Evolutionary conservation across 1,140 invertebrate genomes (phyloP), one percentile per base, ranked within the genome.

Genomic region (Ylistrum balloti): DNA sequence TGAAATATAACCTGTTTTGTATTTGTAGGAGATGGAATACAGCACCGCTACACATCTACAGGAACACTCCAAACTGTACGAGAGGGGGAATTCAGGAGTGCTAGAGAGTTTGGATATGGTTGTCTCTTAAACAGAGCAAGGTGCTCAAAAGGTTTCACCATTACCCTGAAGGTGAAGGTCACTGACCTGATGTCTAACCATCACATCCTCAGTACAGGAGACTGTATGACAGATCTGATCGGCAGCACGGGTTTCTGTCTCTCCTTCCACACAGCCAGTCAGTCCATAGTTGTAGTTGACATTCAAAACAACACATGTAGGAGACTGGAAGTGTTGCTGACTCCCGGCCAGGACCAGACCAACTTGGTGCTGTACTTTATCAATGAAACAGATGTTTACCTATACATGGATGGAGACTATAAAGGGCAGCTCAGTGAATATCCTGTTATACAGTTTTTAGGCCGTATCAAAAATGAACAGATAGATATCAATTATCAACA

Each of bases 171-270:
- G 56, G 15, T 74, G 56, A 74, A 74, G 56, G 56, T 74, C 56
- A 74, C 28, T 74, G 13, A 74, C 11, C 0, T 74, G 56, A 17
- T 28, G n/a, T 74, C 56, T 17, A 74, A 74, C 56, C 56, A 74
- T 28, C n/a, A 74, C 56, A 74, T 74, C 56, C n/a, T 74, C 22
- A n/a, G 56, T 74, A 74, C 56, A 28, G 56, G 56, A n/a, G 56
- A 74, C 56, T 74, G 56, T 74, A 74, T 74, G 56, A 74, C 56
- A 5, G 56, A 74, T 74, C 22, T 74, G n/a, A 74, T 74, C 0
- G 56, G 9, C 56, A 74, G 56, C n/a, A 28, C 22, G 1, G 56
- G 56, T 17, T 74, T 74, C 56, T 74, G 56, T 74, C 56, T 74
- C 1, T 74, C 22, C n/a, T 74, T 28, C n/a, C 56, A 17, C 1